Evolutionary conservation across 2,797 vertebrate species (phyloP).

Genomic region (Scolopax rusticola): DNA sequence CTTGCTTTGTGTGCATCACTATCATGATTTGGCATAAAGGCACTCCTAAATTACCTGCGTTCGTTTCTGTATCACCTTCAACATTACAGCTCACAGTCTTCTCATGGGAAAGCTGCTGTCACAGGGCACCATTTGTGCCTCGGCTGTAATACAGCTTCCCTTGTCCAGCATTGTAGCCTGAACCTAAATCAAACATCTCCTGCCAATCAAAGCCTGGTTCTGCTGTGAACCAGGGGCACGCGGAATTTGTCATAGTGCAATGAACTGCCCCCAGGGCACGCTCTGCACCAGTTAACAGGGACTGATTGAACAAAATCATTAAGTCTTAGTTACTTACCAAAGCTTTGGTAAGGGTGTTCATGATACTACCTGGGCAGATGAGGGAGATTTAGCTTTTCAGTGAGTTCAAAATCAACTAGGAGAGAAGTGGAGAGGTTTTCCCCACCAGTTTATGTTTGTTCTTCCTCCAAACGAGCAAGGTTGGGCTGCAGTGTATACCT

Average conservation of each 20-base stretch:
- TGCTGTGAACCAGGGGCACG: not conserved
- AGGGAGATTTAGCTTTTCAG: not conserved
- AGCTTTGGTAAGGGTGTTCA: not conserved
- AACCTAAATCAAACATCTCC: not conserved
- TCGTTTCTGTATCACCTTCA: constrained; percentile 32
- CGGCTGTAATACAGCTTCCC: not conserved
- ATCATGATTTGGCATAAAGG: constrained; percentile 35
- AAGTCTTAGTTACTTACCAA: not conserved
- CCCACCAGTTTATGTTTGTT: not conserved
- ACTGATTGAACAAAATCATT: not conserved
- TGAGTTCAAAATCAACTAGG: not conserved
- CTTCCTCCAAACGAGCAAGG: not conserved
- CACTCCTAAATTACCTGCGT: constrained; percentile 27
- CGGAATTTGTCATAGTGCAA: not conserved
- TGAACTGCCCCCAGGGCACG: not conserved
- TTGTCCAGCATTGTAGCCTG: not conserved
- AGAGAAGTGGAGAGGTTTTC: not conserved
- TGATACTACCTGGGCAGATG: not conserved
- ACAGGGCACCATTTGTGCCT: not conserved
- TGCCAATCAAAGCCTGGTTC: not conserved
- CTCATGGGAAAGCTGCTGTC: not conserved
- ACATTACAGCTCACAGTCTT: not conserved
- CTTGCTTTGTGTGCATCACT: constrained; percentile 24
- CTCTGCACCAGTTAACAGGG: not conserved
- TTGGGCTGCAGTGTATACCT: not conserved